Percentiles rank a stretch among this genome's conserved stretches.
Conservation (phyloP, 2,888 invertebrate genomes). For the Rhingia rostrata region DNA sequence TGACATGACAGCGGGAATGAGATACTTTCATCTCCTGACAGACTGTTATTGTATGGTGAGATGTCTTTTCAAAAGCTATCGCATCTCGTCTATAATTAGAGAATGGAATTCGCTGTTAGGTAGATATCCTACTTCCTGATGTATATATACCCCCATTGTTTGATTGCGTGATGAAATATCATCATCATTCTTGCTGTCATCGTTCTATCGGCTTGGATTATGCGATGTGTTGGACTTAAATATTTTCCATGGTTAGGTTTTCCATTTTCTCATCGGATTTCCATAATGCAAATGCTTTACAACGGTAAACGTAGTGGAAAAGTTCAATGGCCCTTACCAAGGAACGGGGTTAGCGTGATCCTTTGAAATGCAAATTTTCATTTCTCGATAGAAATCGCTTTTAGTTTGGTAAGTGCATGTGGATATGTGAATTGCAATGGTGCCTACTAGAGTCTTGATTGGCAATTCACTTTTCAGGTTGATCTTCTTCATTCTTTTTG, state of each 20-base stretch:
- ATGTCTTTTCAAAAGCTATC: not conserved
- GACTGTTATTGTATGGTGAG: constrained; percentile 7
- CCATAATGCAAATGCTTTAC: not conserved
- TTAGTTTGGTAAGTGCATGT: not conserved
- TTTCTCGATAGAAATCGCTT: constrained; percentile 38
- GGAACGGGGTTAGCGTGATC: constrained; percentile 20
- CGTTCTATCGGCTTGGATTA: not conserved
- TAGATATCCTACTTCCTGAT: constrained; percentile 46
- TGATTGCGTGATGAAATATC: constrained; percentile 47
- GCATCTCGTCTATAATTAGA: constrained; percentile 41
- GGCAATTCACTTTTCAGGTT: constrained; percentile 14
- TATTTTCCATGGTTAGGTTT: not conserved
- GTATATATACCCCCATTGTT: constrained; percentile 1
- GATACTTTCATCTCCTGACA: constrained; percentile 12
- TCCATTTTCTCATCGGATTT: constrained; percentile 9
- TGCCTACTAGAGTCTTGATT: constrained; percentile 27
- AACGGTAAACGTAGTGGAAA: not conserved
- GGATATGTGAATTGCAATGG: constrained; percentile 15
- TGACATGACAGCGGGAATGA: not conserved
- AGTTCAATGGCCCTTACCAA: constrained; percentile 38
- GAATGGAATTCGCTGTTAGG: constrained; percentile 17
- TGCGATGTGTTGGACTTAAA: not conserved
- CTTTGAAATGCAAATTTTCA: constrained; percentile 36
- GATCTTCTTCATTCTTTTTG: constrained; percentile 1
- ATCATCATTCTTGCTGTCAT: constrained; percentile 36